These are phyloP conservation scores for Sthenelais limicola DNA, from an alignment of 2,888 invertebrate species.

Conservation along the genomic window DNA sequence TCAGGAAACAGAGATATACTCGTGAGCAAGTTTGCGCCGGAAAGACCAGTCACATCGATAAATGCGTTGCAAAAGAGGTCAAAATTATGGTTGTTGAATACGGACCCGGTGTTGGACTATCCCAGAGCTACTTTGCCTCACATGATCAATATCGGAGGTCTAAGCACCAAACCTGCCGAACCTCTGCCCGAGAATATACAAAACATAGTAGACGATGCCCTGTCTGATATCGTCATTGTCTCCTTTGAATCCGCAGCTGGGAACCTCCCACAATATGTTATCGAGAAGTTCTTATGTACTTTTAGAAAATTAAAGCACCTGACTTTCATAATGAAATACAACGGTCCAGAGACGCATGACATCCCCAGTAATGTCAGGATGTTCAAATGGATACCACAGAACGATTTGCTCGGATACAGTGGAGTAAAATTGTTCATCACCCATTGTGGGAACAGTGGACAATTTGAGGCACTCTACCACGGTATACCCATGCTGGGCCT, in stretches of 20 bases:
- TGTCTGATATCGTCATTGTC: slow-evolving; percentile 24
- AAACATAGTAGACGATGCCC: slow-evolving; percentile 19
- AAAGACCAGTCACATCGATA: slow-evolving; percentile 22
- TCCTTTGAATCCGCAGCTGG: slow-evolving; percentile 38
- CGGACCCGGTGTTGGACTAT: slow-evolving; percentile 44
- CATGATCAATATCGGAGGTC: slow-evolving; percentile 45
- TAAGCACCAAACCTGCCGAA: slow-evolving; percentile 35
- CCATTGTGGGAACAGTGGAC: slow-evolving; percentile 58
- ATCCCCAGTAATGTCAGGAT: slow-evolving; percentile 37
- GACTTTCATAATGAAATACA: background rate
- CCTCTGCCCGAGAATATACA: slow-evolving; percentile 42
- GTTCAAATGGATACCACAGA: slow-evolving; percentile 47
- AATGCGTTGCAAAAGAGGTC: slow-evolving; percentile 15
- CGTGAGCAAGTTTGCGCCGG: slow-evolving; percentile 37
- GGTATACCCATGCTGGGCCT: slow-evolving; percentile 57
- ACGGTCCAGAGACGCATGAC: background rate
- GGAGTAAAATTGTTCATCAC: slow-evolving; percentile 56
- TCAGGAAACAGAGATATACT: slow-evolving; percentile 1
- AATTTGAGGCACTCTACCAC: slow-evolving; percentile 57
- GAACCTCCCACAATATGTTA: background rate
- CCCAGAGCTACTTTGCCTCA: slow-evolving; percentile 45
- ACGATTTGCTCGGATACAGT: slow-evolving; percentile 54
- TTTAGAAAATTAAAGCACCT: background rate
- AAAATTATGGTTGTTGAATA: slow-evolving; percentile 44
- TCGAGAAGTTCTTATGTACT: background rate